These are phyloP conservation scores for Elachura formosa DNA, from an alignment of 2,113 vertebrate genomes.

Conservation along the genomic window DNA sequence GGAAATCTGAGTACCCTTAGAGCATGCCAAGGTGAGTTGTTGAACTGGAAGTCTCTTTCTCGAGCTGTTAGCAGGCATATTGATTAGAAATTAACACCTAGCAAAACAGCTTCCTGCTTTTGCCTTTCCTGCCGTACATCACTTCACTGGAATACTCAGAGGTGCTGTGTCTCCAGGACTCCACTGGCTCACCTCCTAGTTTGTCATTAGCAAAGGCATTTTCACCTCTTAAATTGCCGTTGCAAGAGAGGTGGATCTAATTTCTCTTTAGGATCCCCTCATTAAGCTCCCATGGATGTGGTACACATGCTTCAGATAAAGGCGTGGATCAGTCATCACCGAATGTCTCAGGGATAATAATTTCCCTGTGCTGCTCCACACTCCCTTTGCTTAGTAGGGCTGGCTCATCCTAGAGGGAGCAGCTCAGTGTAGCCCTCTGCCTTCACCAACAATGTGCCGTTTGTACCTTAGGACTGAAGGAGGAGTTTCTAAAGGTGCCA, in stretches of 20 bases:
- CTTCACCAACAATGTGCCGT: neutral
- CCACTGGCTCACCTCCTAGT: fast-evolving
- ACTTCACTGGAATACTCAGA: neutral
- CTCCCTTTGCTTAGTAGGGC: neutral
- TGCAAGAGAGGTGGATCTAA: neutral
- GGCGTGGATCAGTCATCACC: neutral
- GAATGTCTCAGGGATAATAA: neutral
- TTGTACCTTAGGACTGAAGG: constrained; percentile 85
- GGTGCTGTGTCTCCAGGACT: neutral
- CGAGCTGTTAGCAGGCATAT: neutral
- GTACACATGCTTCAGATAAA: neutral
- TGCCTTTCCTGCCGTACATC: neutral
- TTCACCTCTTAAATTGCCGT: neutral
- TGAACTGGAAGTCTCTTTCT: neutral
- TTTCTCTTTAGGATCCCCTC: neutral
- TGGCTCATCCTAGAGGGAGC: neutral
- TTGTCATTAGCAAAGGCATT: neutral
- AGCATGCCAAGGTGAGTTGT: neutral
- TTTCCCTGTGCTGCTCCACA: neutral
- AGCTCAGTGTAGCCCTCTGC: neutral
- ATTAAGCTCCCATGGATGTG: neutral
- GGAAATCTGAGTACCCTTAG: neutral
- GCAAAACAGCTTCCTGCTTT: neutral
- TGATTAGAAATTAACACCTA: neutral
- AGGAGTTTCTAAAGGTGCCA: constrained; percentile 89